Conservation (phyloP, 2,113 vertebrate genomes). For the Colius striatus region DNA sequence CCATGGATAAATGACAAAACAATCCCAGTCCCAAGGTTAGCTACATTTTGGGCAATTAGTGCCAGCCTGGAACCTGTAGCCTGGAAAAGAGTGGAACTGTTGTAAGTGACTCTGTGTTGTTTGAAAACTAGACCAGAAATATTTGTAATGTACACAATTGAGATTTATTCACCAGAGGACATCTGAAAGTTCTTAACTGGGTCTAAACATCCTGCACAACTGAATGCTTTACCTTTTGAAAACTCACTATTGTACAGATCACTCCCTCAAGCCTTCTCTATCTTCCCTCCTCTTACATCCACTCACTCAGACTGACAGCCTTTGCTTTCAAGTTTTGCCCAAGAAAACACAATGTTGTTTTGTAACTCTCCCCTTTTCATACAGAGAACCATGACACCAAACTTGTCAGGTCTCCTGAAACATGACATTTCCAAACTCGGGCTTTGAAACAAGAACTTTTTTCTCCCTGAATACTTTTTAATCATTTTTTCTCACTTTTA, state of each 20-base stretch:
- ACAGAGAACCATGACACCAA: background rate
- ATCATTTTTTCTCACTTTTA: no score
- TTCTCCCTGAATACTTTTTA: background rate
- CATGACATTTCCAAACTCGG: background rate
- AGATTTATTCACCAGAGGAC: background rate
- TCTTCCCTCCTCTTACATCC: background rate
- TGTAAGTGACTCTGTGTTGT: background rate
- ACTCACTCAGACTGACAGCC: background rate
- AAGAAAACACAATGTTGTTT: background rate
- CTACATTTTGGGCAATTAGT: slow-evolving; percentile 82
- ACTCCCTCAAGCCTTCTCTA: background rate
- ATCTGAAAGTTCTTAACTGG: background rate
- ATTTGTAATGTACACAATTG: background rate
- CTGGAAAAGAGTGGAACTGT: slow-evolving; percentile 43
- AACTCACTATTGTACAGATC: background rate
- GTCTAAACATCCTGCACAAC: background rate
- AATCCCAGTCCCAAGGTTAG: slow-evolving; percentile 83
- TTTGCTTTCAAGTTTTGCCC: background rate
- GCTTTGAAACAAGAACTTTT: background rate
- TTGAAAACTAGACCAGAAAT: background rate
- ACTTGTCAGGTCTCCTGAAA: background rate
- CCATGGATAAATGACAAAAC: slow-evolving; percentile 84
- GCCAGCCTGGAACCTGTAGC: slow-evolving; percentile 84
- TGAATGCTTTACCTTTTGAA: background rate
- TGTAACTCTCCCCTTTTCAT: background rate